Percentiles rank a stretch among this genome's conserved stretches.
Evolutionary conservation across 2,113 vertebrate genomes (phyloP).

Genomic region (Kryptolebias marmoratus): DNA sequence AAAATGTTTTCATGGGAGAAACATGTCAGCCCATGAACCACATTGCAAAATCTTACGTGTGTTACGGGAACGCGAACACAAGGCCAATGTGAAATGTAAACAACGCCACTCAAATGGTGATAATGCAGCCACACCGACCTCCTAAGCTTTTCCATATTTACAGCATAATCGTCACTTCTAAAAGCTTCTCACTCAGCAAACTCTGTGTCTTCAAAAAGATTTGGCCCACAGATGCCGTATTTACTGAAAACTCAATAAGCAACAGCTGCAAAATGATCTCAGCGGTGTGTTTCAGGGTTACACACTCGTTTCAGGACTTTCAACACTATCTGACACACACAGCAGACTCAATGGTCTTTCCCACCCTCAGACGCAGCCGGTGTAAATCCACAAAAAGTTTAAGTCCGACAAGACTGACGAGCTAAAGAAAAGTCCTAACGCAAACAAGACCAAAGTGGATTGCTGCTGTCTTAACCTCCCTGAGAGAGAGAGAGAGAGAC

Average conservation of each 20-base stretch:
- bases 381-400: constrained; percentile 27
- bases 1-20: not conserved
- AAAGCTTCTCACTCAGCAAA: constrained; percentile 29
- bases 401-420: too few relatives aligned
- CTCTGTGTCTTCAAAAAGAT: constrained; percentile 10
- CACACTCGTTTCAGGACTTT: constrained; percentile 58
- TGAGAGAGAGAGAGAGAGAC: too few relatives aligned
- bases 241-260: constrained; percentile 65
- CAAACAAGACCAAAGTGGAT: too few relatives aligned
- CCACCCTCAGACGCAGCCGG: constrained; percentile 29
- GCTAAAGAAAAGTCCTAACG: too few relatives aligned
- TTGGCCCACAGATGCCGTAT: constrained; percentile 50
- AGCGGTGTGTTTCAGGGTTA: constrained; percentile 52
- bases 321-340: constrained; percentile 56
- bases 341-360: constrained; percentile 16
- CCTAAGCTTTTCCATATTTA: constrained; percentile 26
- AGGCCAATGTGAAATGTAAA: constrained; percentile 1
- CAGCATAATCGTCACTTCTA: constrained; percentile 11
- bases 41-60: not conserved
- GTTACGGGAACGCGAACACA: not conserved
- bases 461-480: too few relatives aligned
- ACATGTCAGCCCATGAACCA: not conserved
- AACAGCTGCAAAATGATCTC: constrained; percentile 73
- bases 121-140: constrained; percentile 10
- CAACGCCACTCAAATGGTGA: constrained; percentile 7